phyloP scores from a whole-genome alignment of 1,140 invertebrate species.

The Euura lappo region DNA sequence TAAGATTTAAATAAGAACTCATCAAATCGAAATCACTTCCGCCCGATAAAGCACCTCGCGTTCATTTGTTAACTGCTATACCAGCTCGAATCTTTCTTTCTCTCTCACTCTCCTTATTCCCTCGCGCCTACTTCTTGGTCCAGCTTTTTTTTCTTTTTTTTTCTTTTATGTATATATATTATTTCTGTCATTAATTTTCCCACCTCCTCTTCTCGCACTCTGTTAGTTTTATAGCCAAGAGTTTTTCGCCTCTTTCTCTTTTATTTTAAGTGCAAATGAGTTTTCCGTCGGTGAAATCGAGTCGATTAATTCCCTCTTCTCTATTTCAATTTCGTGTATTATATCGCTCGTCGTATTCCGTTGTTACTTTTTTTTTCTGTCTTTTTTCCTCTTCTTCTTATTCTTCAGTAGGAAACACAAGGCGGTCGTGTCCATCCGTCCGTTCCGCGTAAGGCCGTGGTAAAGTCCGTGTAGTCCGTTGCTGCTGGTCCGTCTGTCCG shows the following conservation, averaged over 20 bases:
- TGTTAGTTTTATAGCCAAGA: slow-evolving; percentile 55
- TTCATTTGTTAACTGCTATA: slow-evolving; percentile 57
- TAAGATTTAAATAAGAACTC: slow-evolving; percentile 54
- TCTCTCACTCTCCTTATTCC: slow-evolving; percentile 8
- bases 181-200: slow-evolving; percentile 19
- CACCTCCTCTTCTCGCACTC: slow-evolving; percentile 29
- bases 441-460: background rate
- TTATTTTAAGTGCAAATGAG: slow-evolving; percentile 61
- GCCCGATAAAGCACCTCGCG: slow-evolving; percentile 53
- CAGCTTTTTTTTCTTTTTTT: slow-evolving; percentile 24
- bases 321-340: no score
- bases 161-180: background rate
- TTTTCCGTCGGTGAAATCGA: slow-evolving; percentile 31
- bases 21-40: slow-evolving; percentile 59
- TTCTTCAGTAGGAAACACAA: background rate
- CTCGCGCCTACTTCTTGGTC: slow-evolving; percentile 15
- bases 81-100: slow-evolving; percentile 10
- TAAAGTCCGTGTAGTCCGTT: slow-evolving; percentile 27
- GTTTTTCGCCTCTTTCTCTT: slow-evolving; percentile 39
- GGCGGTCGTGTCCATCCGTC: background rate
- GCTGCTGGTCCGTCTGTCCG: slow-evolving; percentile 23
- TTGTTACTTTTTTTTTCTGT: no score
- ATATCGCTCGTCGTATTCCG: no score
- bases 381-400: background rate
- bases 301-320: no score